Base-by-base conservation (phyloP, 2,113 vertebrate species). In the Anthoscopus minutus region DNA sequence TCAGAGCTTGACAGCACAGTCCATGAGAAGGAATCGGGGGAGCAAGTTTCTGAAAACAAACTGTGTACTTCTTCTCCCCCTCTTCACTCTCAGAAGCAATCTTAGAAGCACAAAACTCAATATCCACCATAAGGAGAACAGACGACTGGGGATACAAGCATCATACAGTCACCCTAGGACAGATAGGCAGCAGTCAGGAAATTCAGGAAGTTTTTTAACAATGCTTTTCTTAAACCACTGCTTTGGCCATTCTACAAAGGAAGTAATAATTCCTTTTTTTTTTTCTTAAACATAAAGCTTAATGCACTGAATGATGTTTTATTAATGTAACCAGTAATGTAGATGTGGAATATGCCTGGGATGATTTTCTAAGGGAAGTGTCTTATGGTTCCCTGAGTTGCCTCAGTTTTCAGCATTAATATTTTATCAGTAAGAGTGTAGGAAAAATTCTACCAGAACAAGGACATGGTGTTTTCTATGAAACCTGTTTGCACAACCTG, bases 31-130 rank as follows among this genome's bases (percentile, higher is more conserved):
- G 13, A 31, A 40, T 10, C 8, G 2, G 22, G 15, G 20, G 9
- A 58, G 15, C 42, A 30, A 37, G 33, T 17, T 47, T 74, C 42
- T 58, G 28, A 40, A 30, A 28, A 40, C 37, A 61, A 30, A 35
- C 15, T 35, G 6, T 0, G 0, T 0, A 1, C 10, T 33, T 27
- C 35, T 20, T 77, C 22, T 53, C 15, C 20, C 4, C 5, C 2
- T 1, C 14, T n/a, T 79, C 3, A 2, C 9, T 23, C 48, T 35
- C 3, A 2, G 38, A 64, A 23, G 31, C 31, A 53, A 38, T 7
- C 31, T 22, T 14, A 11, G 35, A 23, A 53, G 15, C 15, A 18
- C 7, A 18, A 15, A 64, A 30, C 15, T 64, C 24, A 30, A 44
- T 35, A 64, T 23, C 31, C 15, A 23, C 19, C 24, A 51, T 28